A percentile compares a stretch with the other conserved stretches of the same genome.
Conservation (phyloP, 2,113 vertebrate species). For the Poicephalus gulielmi region DNA sequence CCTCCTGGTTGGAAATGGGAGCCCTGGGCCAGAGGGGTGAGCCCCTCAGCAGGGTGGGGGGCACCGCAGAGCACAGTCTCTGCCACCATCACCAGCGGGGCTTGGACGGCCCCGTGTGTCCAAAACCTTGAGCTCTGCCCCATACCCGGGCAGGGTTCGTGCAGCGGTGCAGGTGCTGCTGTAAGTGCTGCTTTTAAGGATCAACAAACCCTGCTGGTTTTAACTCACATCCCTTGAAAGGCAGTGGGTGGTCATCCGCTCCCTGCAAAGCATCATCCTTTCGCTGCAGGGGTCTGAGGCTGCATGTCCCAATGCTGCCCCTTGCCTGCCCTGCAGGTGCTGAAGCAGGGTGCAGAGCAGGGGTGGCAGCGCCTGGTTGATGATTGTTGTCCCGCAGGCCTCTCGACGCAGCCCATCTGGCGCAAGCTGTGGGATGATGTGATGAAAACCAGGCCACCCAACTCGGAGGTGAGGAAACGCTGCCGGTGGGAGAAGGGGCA, state of each 20-base stretch:
- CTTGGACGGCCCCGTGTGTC: accelerated
- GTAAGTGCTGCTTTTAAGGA: background rate
- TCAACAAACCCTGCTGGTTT: background rate
- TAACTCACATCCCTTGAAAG: accelerated
- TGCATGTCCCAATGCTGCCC: accelerated
- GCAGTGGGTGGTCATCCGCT: accelerated
- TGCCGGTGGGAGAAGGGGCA: background rate
- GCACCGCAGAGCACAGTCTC: too few species aligned
- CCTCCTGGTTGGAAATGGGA: background rate
- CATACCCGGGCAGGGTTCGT: accelerated
- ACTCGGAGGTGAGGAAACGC: conserved; percentile 75
- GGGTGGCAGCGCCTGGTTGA: accelerated
- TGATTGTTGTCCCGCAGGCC: conserved; percentile 63
- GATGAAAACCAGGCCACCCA: conserved; percentile 77
- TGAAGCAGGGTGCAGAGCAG: background rate
- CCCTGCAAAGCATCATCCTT: accelerated
- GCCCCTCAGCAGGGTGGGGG: accelerated
- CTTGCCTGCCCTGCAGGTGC: background rate
- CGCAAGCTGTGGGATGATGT: conserved; percentile 79
- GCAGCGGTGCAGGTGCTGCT: accelerated
- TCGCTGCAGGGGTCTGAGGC: background rate
- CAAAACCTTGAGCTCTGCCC: background rate
- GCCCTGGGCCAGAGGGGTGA: accelerated
- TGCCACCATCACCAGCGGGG: too few species aligned
- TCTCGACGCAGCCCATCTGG: conserved; percentile 85